Percentiles rank a stretch among this genome's conserved stretches.
phyloP scores from a whole-genome alignment of 2,888 invertebrate genomes.

The Tetragonisca angustula region DNA sequence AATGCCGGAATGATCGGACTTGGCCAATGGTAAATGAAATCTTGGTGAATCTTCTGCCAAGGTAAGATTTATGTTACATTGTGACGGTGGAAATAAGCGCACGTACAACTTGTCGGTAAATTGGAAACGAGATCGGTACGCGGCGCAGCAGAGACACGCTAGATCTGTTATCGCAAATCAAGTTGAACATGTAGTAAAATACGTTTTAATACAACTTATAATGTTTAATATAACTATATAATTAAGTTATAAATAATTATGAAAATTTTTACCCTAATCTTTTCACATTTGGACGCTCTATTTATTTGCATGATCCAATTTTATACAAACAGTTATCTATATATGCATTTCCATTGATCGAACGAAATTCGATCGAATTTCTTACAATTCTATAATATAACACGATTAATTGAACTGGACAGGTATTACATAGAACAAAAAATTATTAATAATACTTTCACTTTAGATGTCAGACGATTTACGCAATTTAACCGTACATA shows the following conservation, averaged over 20 bases:
- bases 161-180: conserved; percentile 9
- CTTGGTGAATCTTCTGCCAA: conserved; percentile 3
- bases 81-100: conserved; percentile 1
- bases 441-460: conserved; percentile 25
- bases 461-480: conserved; percentile 14
- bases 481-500: background rate
- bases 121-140: conserved; percentile 7
- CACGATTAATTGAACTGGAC: background rate
- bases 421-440: conserved; percentile 4
- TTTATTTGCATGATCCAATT: background rate
- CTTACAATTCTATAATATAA: background rate
- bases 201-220: background rate
- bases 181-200: background rate
- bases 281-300: background rate
- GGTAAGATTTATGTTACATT: conserved; percentile 26
- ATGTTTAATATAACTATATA: too few relatives aligned
- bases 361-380: background rate
- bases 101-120: background rate
- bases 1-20: conserved; percentile 2
- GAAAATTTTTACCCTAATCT: too few relatives aligned
- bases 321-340: background rate
- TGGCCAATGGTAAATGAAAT: conserved; percentile 29
- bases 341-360: background rate
- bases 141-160: background rate
- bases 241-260: too few relatives aligned